These are phyloP conservation scores for Crenichthys baileyi DNA, from an alignment of 2,797 vertebrate species.

Conservation along the genomic window DNA sequence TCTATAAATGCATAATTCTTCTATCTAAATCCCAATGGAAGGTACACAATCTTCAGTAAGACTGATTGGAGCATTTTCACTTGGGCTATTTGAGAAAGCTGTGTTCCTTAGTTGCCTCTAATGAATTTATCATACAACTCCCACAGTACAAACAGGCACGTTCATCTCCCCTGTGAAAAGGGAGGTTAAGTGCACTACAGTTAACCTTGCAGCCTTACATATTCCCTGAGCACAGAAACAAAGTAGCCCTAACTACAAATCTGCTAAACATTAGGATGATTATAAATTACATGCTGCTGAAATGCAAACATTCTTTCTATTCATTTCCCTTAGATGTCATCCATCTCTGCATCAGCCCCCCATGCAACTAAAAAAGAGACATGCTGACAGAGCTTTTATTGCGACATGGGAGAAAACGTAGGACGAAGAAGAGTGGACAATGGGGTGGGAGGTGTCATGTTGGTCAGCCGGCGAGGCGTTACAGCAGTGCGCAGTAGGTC, in stretches of 20 bases:
- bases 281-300: constrained; percentile 23
- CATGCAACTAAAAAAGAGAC: constrained; percentile 7
- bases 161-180: constrained; percentile 27
- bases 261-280: constrained; percentile 36
- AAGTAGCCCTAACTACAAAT: constrained; percentile 19
- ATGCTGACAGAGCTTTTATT: constrained; percentile 7
- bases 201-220: constrained; percentile 33
- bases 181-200: constrained; percentile 35
- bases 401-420: constrained; percentile 3
- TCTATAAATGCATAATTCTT: constrained; percentile 56
- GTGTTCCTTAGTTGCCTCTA: constrained; percentile 32
- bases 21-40: constrained; percentile 24
- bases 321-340: constrained; percentile 22
- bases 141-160: constrained; percentile 24
- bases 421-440: constrained; percentile 5
- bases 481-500: constrained; percentile 61
- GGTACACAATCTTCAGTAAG: constrained; percentile 20
- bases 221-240: constrained; percentile 21
- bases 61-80: constrained; percentile 49
- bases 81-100: constrained; percentile 38
- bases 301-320: constrained; percentile 26
- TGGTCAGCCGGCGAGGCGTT: constrained; percentile 40
- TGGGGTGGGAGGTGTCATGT: constrained; percentile 49
- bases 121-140: constrained; percentile 41
- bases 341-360: constrained; percentile 27